Evolutionary conservation across 2,113 vertebrate species (phyloP).

Genomic region (Grallaria varia): DNA sequence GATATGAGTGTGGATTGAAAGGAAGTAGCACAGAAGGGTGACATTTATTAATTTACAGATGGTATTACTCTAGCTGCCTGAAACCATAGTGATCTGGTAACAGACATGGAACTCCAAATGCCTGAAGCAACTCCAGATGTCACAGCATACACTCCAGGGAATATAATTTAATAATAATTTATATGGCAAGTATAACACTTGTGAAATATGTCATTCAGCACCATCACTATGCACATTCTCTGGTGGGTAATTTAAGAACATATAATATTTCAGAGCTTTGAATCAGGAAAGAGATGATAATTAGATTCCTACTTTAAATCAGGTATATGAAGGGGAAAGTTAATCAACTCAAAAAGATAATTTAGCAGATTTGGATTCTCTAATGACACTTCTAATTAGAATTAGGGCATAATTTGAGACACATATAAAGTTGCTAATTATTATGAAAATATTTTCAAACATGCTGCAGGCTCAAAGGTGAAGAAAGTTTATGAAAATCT

Average conservation of each 20-base stretch:
- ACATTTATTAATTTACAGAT: slow-evolving; percentile 74
- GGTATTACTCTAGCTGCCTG: slow-evolving; percentile 64
- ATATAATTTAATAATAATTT: slow-evolving; percentile 71
- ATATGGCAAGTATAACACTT: slow-evolving; percentile 51
- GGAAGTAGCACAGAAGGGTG: slow-evolving; percentile 63
- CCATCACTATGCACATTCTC: slow-evolving; percentile 19
- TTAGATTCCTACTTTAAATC: slow-evolving; percentile 48
- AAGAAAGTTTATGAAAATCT: slow-evolving; percentile 8
- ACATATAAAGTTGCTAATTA: slow-evolving; percentile 52
- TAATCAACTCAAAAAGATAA: slow-evolving; percentile 63
- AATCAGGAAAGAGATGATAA: slow-evolving; percentile 40
- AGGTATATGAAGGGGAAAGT: slow-evolving; percentile 34
- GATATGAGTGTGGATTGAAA: slow-evolving; percentile 32
- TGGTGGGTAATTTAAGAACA: slow-evolving; percentile 45
- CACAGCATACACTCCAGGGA: slow-evolving; percentile 40
- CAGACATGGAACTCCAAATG: slow-evolving; percentile 58
- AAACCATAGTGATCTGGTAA: slow-evolving; percentile 70
- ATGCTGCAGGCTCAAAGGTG: neutral
- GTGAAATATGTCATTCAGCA: slow-evolving; percentile 63
- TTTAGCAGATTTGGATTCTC: slow-evolving; percentile 48
- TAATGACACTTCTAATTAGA: slow-evolving; percentile 51
- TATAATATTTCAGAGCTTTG: slow-evolving; percentile 46
- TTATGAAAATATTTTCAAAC: slow-evolving; percentile 55
- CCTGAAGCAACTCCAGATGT: slow-evolving; percentile 70
- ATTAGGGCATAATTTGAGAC: slow-evolving; percentile 49